Base-by-base conservation (phyloP, 2,888 invertebrate genomes). In the Branchellion lobata region DNA sequence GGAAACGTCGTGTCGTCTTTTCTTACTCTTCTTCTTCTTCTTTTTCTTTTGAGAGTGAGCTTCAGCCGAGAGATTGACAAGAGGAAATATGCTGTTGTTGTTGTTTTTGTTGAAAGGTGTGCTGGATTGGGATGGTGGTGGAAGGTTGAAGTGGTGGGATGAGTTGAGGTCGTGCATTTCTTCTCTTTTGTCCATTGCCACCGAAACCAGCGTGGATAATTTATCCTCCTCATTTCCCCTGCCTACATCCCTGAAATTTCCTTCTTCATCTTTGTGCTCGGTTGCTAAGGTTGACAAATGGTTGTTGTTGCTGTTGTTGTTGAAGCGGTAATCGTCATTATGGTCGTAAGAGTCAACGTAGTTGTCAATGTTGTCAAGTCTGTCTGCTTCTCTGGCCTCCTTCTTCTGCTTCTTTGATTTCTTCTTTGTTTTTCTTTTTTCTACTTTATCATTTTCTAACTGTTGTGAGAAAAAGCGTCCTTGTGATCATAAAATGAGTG, bases 1-100 rank as follows among this genome's bases (percentile, higher is more conserved):
- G n/a, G n/a, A n/a, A 36, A 61, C 14, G 11, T 77, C 77, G 3
- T 77, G 33, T n/a, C 27, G 34, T 33, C 57, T 77, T 24, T 57
- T 57, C 53, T 77, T 77, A 24, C 65, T 34, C 31, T 77, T 65
- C 65, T 77, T 77, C 34, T 77, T 77, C 33, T 77, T 77, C 65
- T 77, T 77, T 33, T 65, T 77, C 11, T 65, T 34, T n/a, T 69
- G 8, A 8, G 14, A 11, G 33, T 11, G 33, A 24, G 75, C 11
- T 29, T 69, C 34, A 29, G 8, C 34, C 2, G 14, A 8, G 14
- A 29, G 29, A 69, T 5, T 29, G 27, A 36, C 0, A 3, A 27
- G n/a, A 34, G 36, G n/a, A 31, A 24, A 14, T 8, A 8, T 40
- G 40, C 5, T 5, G 40, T 40, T 40, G 40, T 40, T 40, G 40